A percentile compares a stretch with the other conserved stretches of the same genome.
phyloP scores from a whole-genome alignment of 2,113 vertebrate species.

The Pangasianodon gigas region DNA sequence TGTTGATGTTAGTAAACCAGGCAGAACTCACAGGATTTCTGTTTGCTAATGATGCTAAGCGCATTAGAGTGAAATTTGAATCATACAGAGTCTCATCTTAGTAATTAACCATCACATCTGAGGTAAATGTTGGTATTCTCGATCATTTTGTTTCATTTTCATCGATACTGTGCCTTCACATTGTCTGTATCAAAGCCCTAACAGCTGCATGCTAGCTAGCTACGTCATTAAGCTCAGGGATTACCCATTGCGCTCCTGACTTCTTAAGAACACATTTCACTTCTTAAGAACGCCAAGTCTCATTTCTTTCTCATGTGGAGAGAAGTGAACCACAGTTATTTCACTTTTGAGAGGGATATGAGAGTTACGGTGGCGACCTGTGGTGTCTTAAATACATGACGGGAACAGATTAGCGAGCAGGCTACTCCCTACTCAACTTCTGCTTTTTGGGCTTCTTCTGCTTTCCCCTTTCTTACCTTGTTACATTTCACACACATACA shows the following conservation, averaged over 20 bases:
- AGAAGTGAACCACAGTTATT: not conserved
- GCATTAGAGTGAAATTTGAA: not conserved
- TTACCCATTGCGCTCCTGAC: not conserved
- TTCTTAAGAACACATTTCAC: slow-evolving; percentile 7
- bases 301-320: not conserved
- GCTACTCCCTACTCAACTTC: slow-evolving; percentile 9
- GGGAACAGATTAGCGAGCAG: slow-evolving; percentile 23
- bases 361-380: slow-evolving; percentile 20
- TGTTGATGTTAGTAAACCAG: not conserved
- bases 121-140: not conserved
- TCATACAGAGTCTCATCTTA: not conserved
- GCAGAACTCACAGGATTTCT: not conserved
- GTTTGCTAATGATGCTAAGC: not conserved
- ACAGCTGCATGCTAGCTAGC: too few species aligned
- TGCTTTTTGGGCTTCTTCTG: slow-evolving; percentile 43
- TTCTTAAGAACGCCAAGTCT: not conserved
- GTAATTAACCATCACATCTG: not conserved
- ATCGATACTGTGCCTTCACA: not conserved
- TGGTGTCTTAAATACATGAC: slow-evolving; percentile 15
- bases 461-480: slow-evolving; percentile 39
- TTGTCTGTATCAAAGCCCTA: not conserved
- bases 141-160: not conserved
- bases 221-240: not conserved
- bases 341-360: slow-evolving; percentile 37
- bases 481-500: slow-evolving; percentile 2